phyloP scores from a whole-genome alignment of 2,888 invertebrate genomes.

The Epiblema foenella region DNA sequence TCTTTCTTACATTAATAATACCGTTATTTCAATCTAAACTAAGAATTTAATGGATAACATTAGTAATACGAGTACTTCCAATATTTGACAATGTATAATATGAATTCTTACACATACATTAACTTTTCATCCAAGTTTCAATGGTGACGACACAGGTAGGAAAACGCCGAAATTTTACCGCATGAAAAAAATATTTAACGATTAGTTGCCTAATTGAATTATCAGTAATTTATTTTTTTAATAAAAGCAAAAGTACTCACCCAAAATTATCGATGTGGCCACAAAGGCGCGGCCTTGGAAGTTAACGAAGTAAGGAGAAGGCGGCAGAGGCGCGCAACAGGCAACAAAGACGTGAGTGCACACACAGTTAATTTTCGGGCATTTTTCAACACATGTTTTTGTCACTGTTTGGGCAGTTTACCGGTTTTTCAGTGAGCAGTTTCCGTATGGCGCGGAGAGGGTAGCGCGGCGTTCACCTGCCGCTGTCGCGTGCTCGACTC shows the following conservation, averaged over 20 bases:
- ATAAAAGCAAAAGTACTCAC: constrained; percentile 71
- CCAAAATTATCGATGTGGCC: constrained; percentile 60
- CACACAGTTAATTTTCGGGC: constrained; percentile 62
- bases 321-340: constrained; percentile 63
- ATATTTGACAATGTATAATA: neutral
- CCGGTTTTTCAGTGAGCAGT: constrained; percentile 51
- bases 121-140: constrained; percentile 11
- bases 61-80: neutral
- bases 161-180: neutral
- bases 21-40: constrained; percentile 4
- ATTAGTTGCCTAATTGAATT: neutral
- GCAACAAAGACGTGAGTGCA: constrained; percentile 53
- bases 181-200: neutral
- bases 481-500: constrained; percentile 75
- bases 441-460: constrained; percentile 55
- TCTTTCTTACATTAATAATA: constrained; percentile 23
- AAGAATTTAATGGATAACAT: neutral
- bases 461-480: constrained; percentile 76
- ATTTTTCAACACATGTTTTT: constrained; percentile 68
- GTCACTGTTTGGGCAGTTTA: constrained; percentile 59
- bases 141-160: neutral
- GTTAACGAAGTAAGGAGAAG: constrained; percentile 50
- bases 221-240: constrained; percentile 23
- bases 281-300: constrained; percentile 59
- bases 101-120: neutral